phyloP scores from a whole-genome alignment of 2,888 invertebrate genomes.

The Cataglyphis cursor region DNA sequence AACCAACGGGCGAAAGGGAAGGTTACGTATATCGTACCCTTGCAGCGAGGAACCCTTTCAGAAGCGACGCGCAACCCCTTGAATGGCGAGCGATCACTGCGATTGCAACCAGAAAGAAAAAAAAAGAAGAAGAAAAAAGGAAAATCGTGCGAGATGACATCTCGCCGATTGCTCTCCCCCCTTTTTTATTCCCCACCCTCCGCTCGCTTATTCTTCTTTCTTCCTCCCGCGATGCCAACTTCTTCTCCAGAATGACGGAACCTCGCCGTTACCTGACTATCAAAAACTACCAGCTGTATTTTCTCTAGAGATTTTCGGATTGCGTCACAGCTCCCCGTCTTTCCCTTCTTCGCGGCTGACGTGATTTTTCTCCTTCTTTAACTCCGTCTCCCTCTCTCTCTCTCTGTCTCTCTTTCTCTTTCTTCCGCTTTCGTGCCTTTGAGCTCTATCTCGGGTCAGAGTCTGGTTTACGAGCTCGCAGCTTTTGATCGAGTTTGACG shows the following conservation, averaged over 20 bases:
- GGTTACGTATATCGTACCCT: slow-evolving; percentile 70
- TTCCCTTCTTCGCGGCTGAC: slow-evolving; percentile 16
- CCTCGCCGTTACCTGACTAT: slow-evolving; percentile 68
- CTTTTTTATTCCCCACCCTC: slow-evolving; percentile 24
- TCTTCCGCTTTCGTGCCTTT: slow-evolving; percentile 48
- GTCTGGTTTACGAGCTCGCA: slow-evolving; percentile 71
- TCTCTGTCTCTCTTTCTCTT: slow-evolving; percentile 18
- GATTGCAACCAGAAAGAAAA: slow-evolving; percentile 49
- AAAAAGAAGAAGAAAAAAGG: slow-evolving; percentile 73
- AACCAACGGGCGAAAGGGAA: slow-evolving; percentile 35
- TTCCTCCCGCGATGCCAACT: slow-evolving; percentile 57
- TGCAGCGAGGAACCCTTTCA: slow-evolving; percentile 68
- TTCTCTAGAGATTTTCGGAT: slow-evolving; percentile 83
- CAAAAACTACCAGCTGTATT: slow-evolving; percentile 81
- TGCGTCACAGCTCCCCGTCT: slow-evolving; percentile 44
- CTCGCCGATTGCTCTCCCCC: slow-evolving; percentile 66
- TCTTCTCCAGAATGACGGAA: slow-evolving; percentile 70
- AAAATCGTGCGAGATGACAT: slow-evolving; percentile 86
- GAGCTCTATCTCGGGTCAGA: slow-evolving; percentile 50
- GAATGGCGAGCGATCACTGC: slow-evolving; percentile 57
- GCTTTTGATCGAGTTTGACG: slow-evolving; percentile 84
- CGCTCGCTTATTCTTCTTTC: slow-evolving; percentile 50
- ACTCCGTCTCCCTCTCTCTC: neutral
- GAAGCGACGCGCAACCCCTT: slow-evolving; percentile 61
- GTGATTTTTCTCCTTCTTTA: slow-evolving; percentile 26